Evolutionary conservation across 2,113 vertebrate genomes (phyloP).

Genomic region (Xiphorhynchus elegans): DNA sequence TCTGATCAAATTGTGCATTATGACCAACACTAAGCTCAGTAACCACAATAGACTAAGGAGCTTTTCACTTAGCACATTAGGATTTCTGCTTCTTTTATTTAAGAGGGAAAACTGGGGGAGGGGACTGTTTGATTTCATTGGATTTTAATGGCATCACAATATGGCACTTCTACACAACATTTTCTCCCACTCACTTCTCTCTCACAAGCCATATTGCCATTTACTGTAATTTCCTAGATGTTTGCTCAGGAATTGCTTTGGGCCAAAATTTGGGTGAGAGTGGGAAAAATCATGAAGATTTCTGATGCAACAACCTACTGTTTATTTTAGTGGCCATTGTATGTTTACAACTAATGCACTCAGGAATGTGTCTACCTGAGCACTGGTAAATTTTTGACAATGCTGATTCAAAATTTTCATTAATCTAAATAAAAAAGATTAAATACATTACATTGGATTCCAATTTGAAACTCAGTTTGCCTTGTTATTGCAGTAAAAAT

Average conservation of each 20-base stretch:
- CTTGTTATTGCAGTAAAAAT: background rate
- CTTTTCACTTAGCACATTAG: background rate
- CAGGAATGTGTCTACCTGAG: background rate
- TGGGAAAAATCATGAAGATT: background rate
- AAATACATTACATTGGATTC: background rate
- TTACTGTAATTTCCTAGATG: background rate
- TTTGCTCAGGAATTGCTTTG: background rate
- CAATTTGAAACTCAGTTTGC: background rate
- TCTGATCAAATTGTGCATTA: background rate
- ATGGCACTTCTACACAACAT: background rate
- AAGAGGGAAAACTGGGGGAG: background rate
- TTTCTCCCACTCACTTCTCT: background rate
- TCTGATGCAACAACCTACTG: background rate
- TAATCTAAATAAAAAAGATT: background rate
- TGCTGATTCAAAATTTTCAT: background rate
- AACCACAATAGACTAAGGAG: background rate
- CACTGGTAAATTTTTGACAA: background rate
- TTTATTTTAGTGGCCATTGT: background rate
- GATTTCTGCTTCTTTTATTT: background rate
- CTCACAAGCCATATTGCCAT: background rate
- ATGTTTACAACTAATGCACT: background rate
- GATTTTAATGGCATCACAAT: background rate
- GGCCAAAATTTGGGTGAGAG: background rate
- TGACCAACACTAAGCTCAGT: background rate
- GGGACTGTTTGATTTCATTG: background rate